These are phyloP conservation scores for Actenoides hombroni DNA, from an alignment of 2,113 vertebrate species.

Conservation along the genomic window DNA sequence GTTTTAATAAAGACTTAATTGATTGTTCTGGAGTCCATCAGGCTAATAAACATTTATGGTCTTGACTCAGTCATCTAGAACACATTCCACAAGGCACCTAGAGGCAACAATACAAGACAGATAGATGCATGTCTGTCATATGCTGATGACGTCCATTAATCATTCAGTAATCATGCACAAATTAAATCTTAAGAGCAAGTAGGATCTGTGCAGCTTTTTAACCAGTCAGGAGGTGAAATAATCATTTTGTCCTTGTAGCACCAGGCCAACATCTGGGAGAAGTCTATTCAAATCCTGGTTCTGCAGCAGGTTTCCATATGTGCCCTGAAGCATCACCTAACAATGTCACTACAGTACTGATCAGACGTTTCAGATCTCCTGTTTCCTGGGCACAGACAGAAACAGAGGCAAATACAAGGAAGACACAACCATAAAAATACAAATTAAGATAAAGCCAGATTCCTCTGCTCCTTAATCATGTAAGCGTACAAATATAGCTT, in stretches of 20 bases:
- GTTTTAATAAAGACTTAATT: slow-evolving; percentile 42
- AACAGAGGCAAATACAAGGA: slow-evolving; percentile 65
- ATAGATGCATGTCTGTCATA: background rate
- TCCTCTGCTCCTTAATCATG: slow-evolving; percentile 71
- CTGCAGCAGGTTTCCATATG: background rate
- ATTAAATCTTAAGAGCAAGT: background rate
- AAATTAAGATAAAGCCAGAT: slow-evolving; percentile 76
- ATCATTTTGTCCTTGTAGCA: background rate
- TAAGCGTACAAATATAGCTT: slow-evolving; percentile 66
- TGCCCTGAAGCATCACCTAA: background rate
- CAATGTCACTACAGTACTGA: background rate
- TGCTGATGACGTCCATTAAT: background rate
- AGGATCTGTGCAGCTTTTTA: background rate
- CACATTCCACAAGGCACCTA: slow-evolving; percentile 5
- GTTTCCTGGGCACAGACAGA: slow-evolving; percentile 14
- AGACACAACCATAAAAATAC: slow-evolving; percentile 61
- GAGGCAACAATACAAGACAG: background rate
- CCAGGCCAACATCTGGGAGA: background rate
- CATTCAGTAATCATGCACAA: background rate
- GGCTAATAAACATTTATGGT: slow-evolving; percentile 23
- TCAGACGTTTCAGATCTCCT: background rate
- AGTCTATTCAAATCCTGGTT: background rate
- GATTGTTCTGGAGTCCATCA: slow-evolving; percentile 31
- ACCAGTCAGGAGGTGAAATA: background rate
- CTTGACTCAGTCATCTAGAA: slow-evolving; percentile 37